A percentile compares a stretch with the other conserved stretches of the same genome.
Evolutionary conservation across 2,888 invertebrate genomes (phyloP).

Genomic region (Epinotia nisella): DNA sequence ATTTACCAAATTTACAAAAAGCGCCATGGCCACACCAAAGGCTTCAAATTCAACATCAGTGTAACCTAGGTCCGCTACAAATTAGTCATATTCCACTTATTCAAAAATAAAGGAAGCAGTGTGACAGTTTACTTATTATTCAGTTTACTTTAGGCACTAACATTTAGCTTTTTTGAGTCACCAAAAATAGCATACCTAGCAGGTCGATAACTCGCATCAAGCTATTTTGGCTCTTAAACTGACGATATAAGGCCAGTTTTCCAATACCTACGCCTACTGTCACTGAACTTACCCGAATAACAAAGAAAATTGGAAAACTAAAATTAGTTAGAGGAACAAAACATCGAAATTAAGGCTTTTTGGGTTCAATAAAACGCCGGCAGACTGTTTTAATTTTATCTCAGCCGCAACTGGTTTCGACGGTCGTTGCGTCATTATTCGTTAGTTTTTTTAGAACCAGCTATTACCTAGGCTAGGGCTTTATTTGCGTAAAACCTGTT

Average conservation of each 20-base stretch:
- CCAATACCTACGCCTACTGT: constrained; percentile 1
- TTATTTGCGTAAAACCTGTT: too few species aligned
- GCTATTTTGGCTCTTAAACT: constrained; percentile 8
- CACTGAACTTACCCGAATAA: constrained; percentile 36
- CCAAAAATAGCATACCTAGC: constrained; percentile 20
- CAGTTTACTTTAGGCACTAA: not conserved
- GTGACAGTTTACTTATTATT: not conserved
- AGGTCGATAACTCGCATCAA: constrained; percentile 10
- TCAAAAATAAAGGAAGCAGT: too few species aligned
- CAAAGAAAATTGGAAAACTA: constrained; percentile 44
- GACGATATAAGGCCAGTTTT: not conserved
- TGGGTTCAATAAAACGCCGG: not conserved
- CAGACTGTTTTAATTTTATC: not conserved
- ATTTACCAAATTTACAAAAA: too few species aligned
- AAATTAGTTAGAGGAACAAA: constrained; percentile 32
- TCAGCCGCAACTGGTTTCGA: not conserved
- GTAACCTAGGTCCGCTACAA: too few species aligned
- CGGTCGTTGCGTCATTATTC: not conserved
- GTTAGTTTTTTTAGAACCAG: too few species aligned
- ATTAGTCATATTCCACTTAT: too few species aligned
- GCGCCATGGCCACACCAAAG: too few species aligned
- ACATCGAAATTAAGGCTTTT: constrained; percentile 23
- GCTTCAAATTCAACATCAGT: too few species aligned
- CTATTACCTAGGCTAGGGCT: too few species aligned
- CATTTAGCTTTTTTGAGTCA: constrained; percentile 17